These are phyloP conservation scores for Drosophila tristis DNA, from an alignment of 1,140 invertebrate species.

Conservation along the genomic window DNA sequence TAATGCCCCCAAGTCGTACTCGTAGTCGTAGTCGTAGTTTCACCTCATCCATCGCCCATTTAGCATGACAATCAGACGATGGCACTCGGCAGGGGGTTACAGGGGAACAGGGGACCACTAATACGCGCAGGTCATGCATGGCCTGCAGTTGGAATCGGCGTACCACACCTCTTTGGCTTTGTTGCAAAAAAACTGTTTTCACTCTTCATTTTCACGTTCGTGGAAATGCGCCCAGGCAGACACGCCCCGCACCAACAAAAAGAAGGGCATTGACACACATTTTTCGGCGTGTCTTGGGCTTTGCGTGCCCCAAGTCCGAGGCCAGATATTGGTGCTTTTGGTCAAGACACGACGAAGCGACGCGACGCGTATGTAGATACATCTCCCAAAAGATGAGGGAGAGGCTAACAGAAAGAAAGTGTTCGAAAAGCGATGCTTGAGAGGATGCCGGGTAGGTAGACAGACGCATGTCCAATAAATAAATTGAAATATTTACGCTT, in stretches of 20 bases:
- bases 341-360: slow-evolving; percentile 54
- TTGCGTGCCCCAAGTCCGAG: slow-evolving; percentile 56
- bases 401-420: slow-evolving; percentile 53
- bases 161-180: slow-evolving; percentile 66
- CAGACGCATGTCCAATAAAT: slow-evolving; percentile 76
- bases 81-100: not conserved
- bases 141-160: slow-evolving; percentile 66
- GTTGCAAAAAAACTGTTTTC: slow-evolving; percentile 67
- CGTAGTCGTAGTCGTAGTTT: slow-evolving; percentile 57
- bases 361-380: slow-evolving; percentile 27
- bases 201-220: slow-evolving; percentile 77
- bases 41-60: slow-evolving; percentile 71
- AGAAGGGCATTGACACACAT: slow-evolving; percentile 75
- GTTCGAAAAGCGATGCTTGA: slow-evolving; percentile 32
- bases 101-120: slow-evolving; percentile 17
- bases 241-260: slow-evolving; percentile 58
- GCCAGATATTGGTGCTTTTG: slow-evolving; percentile 52
- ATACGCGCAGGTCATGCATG: slow-evolving; percentile 75
- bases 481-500: slow-evolving; percentile 79
- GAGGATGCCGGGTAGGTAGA: slow-evolving; percentile 4
- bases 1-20: slow-evolving; percentile 33
- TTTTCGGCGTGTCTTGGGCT: slow-evolving; percentile 19
- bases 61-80: slow-evolving; percentile 71
- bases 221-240: slow-evolving; percentile 59
- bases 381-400: slow-evolving; percentile 28